Evolutionary conservation across 2,797 vertebrate species (phyloP), one percentile per base, ranked within the genome.

Genomic region (Glyptemys insculpta): DNA sequence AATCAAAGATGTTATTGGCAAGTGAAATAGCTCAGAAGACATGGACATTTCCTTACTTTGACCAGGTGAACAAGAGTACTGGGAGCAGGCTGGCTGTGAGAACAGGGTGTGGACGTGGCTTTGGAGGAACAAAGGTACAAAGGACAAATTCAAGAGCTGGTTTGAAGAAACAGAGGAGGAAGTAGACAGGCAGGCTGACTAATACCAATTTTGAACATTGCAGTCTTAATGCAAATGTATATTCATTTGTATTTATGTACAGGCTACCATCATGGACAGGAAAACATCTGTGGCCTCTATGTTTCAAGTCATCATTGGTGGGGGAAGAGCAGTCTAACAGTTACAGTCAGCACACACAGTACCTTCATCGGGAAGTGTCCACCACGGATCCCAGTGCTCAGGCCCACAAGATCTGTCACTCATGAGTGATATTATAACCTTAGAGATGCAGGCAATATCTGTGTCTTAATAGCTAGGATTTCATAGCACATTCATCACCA

Each of bases 1-100:
- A 92, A 91, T 16, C 2, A 72, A 6, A 47, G 83, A 76, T 57
- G 56, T 79, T 76, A 37, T 41, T 88, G 62, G 72, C 82, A 92
- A 88, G 74, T 49, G 27, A 93, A 87, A 85, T 8, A 72, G 49
- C 53, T 49, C 93, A 44, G 56, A 87, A 91, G 59, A 80, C 1
- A 0, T 1, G 72, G 74, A 81, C 9, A 84, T 34, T 74, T 44
- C 23, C 31, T 65, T 65, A 65, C 12, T 65, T 16, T 65, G 62
- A 44, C 37, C 12, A 27, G 37, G 25, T 44, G 37, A 41, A 44
- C 41, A 74, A 8, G 41, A 74, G 72, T 74, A 25, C 37, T 74
- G 72, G 56, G 44, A 62, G 23, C 31, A 88, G 34, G 31, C 49
- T 87, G 54, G 18, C 41, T 41, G 37, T 56, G 79, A 37, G 44